Conservation (phyloP, 2,888 invertebrate species). For the Protodeltote pygarga region DNA sequence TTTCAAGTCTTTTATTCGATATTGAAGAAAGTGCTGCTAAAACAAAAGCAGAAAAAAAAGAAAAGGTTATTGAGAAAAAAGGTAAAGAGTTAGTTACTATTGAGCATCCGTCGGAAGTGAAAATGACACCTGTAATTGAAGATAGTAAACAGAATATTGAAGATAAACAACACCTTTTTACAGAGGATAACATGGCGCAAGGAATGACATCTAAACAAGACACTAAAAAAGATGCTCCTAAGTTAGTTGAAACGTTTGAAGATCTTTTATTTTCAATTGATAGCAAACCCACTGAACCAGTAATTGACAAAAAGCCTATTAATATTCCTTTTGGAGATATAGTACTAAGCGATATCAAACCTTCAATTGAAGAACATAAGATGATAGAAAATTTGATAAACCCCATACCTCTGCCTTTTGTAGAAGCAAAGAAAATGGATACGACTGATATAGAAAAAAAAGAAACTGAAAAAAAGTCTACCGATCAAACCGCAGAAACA, state of each 20-base stretch:
- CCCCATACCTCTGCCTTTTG: slow-evolving; percentile 1
- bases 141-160: not conserved
- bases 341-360: not conserved
- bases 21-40: not conserved
- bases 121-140: not conserved
- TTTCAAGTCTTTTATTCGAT: slow-evolving; percentile 19
- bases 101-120: slow-evolving; percentile 1
- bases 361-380: slow-evolving; percentile 8
- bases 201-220: slow-evolving; percentile 2
- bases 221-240: slow-evolving; percentile 4
- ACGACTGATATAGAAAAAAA: slow-evolving; percentile 1
- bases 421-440: slow-evolving; percentile 15
- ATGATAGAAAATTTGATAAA: slow-evolving; percentile 2
- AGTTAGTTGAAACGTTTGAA: not conserved
- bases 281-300: not conserved
- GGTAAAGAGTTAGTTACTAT: not conserved
- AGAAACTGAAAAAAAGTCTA: slow-evolving; percentile 5
- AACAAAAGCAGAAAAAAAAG: not conserved
- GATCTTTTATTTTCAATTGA: not conserved
- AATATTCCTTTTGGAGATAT: not conserved
- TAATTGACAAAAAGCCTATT: slow-evolving; percentile 1
- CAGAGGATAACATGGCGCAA: slow-evolving; percentile 9
- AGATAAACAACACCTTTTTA: not conserved
- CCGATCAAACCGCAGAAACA: slow-evolving; percentile 16
- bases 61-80: slow-evolving; percentile 3